Percentiles rank a stretch among this genome's conserved stretches.
phyloP scores from a whole-genome alignment of 2,888 invertebrate genomes.

The Mesorhabditis spiculigera region DNA sequence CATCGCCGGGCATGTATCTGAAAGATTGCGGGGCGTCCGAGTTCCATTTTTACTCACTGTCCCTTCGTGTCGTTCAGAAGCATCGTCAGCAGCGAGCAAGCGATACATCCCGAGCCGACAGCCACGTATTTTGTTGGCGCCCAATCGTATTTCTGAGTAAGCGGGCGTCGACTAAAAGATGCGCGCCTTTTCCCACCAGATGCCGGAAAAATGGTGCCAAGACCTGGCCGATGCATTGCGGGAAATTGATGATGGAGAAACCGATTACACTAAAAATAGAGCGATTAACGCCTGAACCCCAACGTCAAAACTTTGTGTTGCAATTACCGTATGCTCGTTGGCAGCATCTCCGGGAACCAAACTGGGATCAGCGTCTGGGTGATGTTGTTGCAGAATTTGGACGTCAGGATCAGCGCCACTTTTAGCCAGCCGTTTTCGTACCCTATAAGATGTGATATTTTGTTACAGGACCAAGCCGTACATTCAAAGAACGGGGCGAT shows the following conservation, averaged over 20 bases:
- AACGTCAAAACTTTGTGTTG: background rate
- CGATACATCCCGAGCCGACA: background rate
- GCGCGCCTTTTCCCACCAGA: conserved; percentile 11
- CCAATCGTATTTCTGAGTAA: background rate
- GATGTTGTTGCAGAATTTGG: background rate
- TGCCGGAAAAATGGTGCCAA: conserved; percentile 19
- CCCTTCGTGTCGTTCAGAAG: background rate
- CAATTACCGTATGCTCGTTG: background rate
- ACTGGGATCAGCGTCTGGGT: background rate
- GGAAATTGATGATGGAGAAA: conserved; percentile 18
- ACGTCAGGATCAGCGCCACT: conserved; percentile 1
- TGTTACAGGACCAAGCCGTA: background rate
- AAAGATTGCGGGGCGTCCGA: background rate
- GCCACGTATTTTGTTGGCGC: background rate
- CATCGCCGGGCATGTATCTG: background rate
- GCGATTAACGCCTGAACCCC: background rate
- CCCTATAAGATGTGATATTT: too few relatives aligned
- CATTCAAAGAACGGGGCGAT: background rate
- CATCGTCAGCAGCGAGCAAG: background rate
- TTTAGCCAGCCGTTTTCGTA: background rate
- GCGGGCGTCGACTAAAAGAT: background rate
- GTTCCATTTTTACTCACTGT: background rate
- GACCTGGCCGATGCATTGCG: conserved; percentile 18
- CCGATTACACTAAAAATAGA: conserved; percentile 4
- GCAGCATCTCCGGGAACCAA: background rate